Evolutionary conservation across 2,113 vertebrate species (phyloP).

Genomic region (Otis tarda): DNA sequence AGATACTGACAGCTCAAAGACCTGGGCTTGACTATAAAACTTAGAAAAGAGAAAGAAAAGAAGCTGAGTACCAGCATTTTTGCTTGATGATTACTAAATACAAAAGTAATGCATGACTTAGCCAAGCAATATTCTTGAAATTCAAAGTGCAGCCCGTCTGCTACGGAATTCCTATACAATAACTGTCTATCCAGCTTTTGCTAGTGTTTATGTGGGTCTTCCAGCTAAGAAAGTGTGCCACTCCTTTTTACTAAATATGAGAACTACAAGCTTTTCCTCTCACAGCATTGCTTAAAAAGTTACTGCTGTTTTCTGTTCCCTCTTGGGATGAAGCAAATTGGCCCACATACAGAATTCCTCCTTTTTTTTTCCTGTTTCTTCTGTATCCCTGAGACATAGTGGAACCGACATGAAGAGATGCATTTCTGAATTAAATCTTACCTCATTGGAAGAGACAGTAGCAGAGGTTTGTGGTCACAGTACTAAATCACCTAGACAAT

Average conservation of each 20-base stretch:
- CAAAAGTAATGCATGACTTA: background rate
- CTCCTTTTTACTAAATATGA: background rate
- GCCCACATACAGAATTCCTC: background rate
- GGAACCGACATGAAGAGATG: background rate
- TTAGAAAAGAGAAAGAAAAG: background rate
- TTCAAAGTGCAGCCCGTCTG: background rate
- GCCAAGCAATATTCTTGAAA: slow-evolving; percentile 7
- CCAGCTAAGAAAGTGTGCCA: background rate
- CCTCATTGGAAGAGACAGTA: background rate
- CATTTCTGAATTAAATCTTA: background rate
- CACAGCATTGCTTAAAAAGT: background rate
- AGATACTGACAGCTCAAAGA: background rate
- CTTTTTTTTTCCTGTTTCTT: background rate
- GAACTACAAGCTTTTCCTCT: background rate
- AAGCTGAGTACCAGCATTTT: background rate
- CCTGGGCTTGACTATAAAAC: background rate
- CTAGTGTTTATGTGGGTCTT: background rate
- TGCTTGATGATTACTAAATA: background rate
- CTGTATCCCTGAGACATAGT: background rate
- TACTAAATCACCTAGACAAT: background rate
- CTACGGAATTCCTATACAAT: background rate
- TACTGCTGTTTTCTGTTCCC: background rate
- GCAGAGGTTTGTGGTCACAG: background rate
- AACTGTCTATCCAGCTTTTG: background rate
- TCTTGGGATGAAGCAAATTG: background rate